These are phyloP conservation scores for Anastatus disparis DNA, from an alignment of 1,140 invertebrate species.

Conservation along the genomic window DNA sequence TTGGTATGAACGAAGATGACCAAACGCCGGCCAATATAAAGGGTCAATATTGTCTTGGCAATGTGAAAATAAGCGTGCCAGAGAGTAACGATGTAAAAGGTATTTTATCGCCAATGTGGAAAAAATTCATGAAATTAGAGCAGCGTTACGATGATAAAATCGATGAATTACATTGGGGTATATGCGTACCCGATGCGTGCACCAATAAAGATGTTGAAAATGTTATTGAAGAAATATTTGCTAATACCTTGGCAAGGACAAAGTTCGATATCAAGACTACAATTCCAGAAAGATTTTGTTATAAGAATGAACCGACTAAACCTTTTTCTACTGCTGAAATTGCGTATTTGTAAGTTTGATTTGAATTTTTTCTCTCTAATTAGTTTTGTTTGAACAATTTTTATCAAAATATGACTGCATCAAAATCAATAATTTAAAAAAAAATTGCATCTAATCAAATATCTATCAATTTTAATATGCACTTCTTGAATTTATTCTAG, in stretches of 20 bases:
- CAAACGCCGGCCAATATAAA: constrained; percentile 51
- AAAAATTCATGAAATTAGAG: constrained; percentile 47
- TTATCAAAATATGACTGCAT: too few species aligned
- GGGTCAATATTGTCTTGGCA: constrained; percentile 74
- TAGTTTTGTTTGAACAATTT: too few species aligned
- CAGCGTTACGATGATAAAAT: constrained; percentile 60
- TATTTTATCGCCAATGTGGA: constrained; percentile 46
- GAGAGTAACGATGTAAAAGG: constrained; percentile 38
- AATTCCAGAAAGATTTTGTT: constrained; percentile 66
- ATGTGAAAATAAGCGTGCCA: constrained; percentile 61
- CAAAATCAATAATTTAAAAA: too few species aligned
- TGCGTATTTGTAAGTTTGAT: constrained; percentile 69
- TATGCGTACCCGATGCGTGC: constrained; percentile 73
- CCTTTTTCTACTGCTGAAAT: constrained; percentile 65
- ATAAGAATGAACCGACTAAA: constrained; percentile 61
- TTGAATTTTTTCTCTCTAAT: too few species aligned
- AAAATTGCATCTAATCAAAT: too few species aligned
- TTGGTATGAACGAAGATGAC: constrained; percentile 48
- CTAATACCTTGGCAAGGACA: constrained; percentile 51
- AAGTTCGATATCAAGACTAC: constrained; percentile 58
- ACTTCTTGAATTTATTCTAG: too few species aligned
- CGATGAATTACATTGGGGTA: constrained; percentile 71
- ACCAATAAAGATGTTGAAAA: constrained; percentile 64
- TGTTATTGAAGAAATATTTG: constrained; percentile 67
- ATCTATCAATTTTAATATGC: too few species aligned